Evolutionary conservation across 2,888 invertebrate species (phyloP), one percentile per base, ranked within the genome.

Genomic region (Frankliniella intonsa): DNA sequence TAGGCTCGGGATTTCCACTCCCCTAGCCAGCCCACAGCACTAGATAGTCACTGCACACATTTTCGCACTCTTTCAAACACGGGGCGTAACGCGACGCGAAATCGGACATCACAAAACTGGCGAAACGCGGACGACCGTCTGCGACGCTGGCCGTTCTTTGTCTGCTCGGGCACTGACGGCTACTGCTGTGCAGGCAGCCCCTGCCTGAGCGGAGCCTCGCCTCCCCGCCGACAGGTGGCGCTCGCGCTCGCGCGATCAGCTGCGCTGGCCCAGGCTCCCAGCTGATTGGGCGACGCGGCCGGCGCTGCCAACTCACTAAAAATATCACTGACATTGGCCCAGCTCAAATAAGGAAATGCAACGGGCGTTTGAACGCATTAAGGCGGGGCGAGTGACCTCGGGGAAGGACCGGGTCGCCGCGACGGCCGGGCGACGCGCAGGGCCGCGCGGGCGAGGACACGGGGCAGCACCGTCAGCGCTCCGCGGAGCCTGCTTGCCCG

Each of bases 281-380:
- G 69, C 69, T 76, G 69, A 76, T 76, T 76, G 69, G 69, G 12
- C 69, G 69, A 11, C 25, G 69, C n/a, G 69, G 11, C 22, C 25
- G 22, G 69, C 25, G 69, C 69, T 76, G 69, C 69, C 69, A 76
- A 76, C 69, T 25, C 25, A 76, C 69, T 76, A 76, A 76, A 76
- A 25, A 76, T 76, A 76, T 25, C 62, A 12, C n/a, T 25, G 69
- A 76, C 69, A 22, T 76, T 76, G 69, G 69, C 25, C 69, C 69
- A 12, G 69, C 69, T 25, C 69, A 76, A 76, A 76, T 76, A 76
- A 76, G 69, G 69, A 76, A 76, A 76, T 25, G 69, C 69, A 22
- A 7, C 69, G 22, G 2, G 69, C 25, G 25, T 9, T 25, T n/a
- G 22, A 11, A 8, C 69, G 69, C 69, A 7, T 3, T 19, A 69